Base-by-base conservation (phyloP, 1,140 invertebrate genomes). In the Papilio polyxenes region DNA sequence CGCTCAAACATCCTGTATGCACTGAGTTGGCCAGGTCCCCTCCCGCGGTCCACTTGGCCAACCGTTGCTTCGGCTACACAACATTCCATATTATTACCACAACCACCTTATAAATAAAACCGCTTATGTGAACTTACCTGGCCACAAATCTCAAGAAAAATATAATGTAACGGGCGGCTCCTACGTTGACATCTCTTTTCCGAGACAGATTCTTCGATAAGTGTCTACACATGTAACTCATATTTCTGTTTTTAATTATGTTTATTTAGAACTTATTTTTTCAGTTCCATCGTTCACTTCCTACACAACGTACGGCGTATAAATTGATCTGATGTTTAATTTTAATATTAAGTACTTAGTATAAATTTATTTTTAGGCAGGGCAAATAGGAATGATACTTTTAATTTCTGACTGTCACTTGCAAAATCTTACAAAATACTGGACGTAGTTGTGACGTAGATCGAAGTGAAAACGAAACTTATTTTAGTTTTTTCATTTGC, bases 31-130 rank as follows among this genome's bases (percentile, higher is more conserved):
- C 13, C 85, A 87, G 85, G 78, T 44, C 87, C 88, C 88, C 87
- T 86, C 87, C 85, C 83, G 83, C 85, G 81, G 81, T 80, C 82
- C 84, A 83, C 74, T 82, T 83, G 83, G 80, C 87, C 87, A 87
- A 87, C 86, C 85, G 84, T 85, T 82, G 87, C 82, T 84, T 77
- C 86, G 84, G 84, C 84, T 84, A 85, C 87, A 85, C 88, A 87
- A 86, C 92, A 94, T 94, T 93, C 91, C 91, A 91, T 89, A 90
- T 91, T 92, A 92, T 90, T 87, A 89, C 89, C 75, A 89, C 87
- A 89, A 89, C 86, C 87, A 90, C 88, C 90, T 92, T 91, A 92
- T 92, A 93, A 92, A 92, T 92, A 93, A 92, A 91, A 92, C 87
- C 87, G 87, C 88, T 90, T 89, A 92, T 90, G 87, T 87, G 87